phyloP scores from a whole-genome alignment of 2,797 vertebrate species.

The Crenuchus spilurus region DNA sequence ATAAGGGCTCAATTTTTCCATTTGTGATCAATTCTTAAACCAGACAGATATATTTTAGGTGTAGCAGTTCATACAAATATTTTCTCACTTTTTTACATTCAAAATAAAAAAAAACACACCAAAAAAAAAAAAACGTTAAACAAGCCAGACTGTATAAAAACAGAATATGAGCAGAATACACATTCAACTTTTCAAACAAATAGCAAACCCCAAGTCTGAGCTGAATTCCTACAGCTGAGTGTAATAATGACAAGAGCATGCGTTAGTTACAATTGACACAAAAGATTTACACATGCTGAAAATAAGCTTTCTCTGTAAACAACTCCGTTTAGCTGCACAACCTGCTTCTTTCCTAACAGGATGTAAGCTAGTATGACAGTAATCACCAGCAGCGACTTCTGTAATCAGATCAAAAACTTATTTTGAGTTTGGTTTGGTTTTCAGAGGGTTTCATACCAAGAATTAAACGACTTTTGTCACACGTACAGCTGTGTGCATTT shows the following conservation, averaged over 20 bases:
- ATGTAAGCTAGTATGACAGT: constrained; percentile 37
- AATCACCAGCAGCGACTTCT: constrained; percentile 12
- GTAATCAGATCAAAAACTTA: constrained; percentile 14
- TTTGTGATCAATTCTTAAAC: not conserved
- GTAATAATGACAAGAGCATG: not conserved
- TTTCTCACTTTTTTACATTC: no score
- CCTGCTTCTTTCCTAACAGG: constrained; percentile 46
- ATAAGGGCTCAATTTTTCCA: not conserved
- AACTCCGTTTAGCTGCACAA: not conserved
- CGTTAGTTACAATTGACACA: not conserved
- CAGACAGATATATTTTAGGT: not conserved
- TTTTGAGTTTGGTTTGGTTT: not conserved
- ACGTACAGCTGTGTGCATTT: not conserved
- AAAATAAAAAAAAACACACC: no score
- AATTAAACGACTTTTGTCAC: not conserved
- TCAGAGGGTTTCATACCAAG: not conserved
- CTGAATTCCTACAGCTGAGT: not conserved
- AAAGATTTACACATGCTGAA: constrained; percentile 3
- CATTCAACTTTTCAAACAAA: no score
- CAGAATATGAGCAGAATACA: no score
- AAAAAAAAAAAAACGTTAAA: no score
- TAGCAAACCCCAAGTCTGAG: not conserved
- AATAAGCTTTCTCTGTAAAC: constrained; percentile 19
- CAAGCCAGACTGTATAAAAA: not conserved
- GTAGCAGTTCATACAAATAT: no score